Evolutionary conservation across 2,888 invertebrate species (phyloP).

Genomic region (Parapristionchus giblindavisi): DNA sequence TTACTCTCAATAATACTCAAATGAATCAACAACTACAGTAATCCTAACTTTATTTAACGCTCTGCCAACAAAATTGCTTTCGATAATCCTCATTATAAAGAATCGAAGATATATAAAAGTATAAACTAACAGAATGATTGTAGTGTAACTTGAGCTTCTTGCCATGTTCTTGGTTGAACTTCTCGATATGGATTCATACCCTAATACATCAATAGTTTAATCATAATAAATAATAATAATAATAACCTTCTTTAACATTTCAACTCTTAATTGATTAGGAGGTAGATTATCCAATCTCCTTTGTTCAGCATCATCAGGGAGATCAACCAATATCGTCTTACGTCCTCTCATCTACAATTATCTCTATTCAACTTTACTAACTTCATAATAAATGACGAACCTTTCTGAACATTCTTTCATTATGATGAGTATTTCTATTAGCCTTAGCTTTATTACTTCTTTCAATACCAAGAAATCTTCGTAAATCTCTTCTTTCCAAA

Average conservation of each 20-base stretch:
- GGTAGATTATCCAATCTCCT: constrained; percentile 50
- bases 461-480: constrained; percentile 56
- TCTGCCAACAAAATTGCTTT: too few relatives aligned
- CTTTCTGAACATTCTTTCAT: constrained; percentile 62
- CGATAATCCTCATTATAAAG: too few relatives aligned
- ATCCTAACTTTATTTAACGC: background rate
- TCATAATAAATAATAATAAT: background rate
- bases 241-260: constrained; percentile 57
- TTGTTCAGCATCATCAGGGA: constrained; percentile 61
- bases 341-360: constrained; percentile 61
- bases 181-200: constrained; percentile 64
- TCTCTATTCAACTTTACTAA: background rate
- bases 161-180: constrained; percentile 60
- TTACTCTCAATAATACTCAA: too few relatives aligned
- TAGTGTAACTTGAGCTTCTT: constrained; percentile 62
- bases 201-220: background rate
- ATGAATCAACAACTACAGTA: too few relatives aligned
- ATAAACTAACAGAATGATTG: constrained; percentile 61
- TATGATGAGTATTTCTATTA: constrained; percentile 67
- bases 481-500: constrained; percentile 58
- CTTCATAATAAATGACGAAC: constrained; percentile 43
- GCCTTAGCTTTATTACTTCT: constrained; percentile 62
- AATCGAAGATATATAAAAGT: background rate
- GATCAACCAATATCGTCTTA: constrained; percentile 61
- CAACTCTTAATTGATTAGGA: constrained; percentile 57